phyloP scores from a whole-genome alignment of 2,797 vertebrate species.

The Siniperca undulata region DNA sequence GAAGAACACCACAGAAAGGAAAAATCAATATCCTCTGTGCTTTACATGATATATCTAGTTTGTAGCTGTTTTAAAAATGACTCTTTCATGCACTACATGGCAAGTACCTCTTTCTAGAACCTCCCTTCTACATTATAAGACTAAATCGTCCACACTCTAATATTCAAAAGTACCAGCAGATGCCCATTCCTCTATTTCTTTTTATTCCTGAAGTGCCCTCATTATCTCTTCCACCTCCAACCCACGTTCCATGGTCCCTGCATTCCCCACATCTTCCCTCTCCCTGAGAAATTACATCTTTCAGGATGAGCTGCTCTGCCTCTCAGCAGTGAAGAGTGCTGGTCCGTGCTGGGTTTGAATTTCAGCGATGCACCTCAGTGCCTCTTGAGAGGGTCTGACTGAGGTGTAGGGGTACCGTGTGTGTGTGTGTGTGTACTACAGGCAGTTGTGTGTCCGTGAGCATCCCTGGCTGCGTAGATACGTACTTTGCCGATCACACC shows the following conservation, averaged over 20 bases:
- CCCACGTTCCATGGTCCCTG: slow-evolving; percentile 54
- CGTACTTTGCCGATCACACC: slow-evolving; percentile 55
- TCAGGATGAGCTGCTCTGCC: slow-evolving; percentile 67
- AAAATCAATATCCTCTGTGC: slow-evolving; percentile 51
- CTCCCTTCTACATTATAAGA: background rate
- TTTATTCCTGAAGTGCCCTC: slow-evolving; percentile 4
- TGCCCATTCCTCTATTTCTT: background rate
- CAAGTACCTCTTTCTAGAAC: slow-evolving; percentile 8
- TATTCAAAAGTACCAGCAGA: slow-evolving; percentile 16
- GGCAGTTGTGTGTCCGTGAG: slow-evolving; percentile 40
- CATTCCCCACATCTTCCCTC: slow-evolving; percentile 48
- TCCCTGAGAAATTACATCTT: slow-evolving; percentile 68
- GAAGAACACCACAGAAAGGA: slow-evolving; percentile 53
- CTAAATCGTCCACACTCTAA: background rate
- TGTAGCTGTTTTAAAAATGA: slow-evolving; percentile 39
- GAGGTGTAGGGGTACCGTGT: slow-evolving; percentile 59
- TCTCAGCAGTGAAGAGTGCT: slow-evolving; percentile 62
- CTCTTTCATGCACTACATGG: slow-evolving; percentile 23
- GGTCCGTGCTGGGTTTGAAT: slow-evolving; percentile 72
- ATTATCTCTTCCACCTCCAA: slow-evolving; percentile 49
- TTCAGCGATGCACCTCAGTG: slow-evolving; percentile 79
- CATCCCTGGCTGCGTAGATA: slow-evolving; percentile 20
- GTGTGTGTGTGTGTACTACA: slow-evolving; percentile 32
- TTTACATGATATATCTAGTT: slow-evolving; percentile 30
- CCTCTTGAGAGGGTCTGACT: slow-evolving; percentile 74